phyloP scores from a whole-genome alignment of 2,888 invertebrate species.

The Scelioninae gen. 2 region DNA sequence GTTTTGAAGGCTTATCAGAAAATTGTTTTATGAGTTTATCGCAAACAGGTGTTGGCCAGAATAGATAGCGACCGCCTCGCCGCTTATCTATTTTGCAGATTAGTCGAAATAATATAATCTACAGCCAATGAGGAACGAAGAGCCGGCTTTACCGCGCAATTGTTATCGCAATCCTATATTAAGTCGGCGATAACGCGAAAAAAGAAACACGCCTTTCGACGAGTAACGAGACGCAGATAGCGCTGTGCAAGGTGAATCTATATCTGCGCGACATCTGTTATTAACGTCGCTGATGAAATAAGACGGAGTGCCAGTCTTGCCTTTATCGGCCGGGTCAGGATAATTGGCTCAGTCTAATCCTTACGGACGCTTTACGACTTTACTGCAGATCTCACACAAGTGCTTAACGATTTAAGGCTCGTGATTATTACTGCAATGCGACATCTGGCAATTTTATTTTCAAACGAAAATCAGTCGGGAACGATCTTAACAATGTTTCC shows the following conservation, averaged over 20 bases:
- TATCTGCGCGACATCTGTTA: constrained; percentile 58
- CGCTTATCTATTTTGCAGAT: constrained; percentile 58
- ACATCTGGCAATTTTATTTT: constrained; percentile 17
- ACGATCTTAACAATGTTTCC: no score
- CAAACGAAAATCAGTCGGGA: constrained; percentile 13
- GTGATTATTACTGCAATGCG: constrained; percentile 39
- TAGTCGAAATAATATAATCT: constrained; percentile 58
- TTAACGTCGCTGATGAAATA: constrained; percentile 54
- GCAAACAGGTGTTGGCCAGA: constrained; percentile 58
- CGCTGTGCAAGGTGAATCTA: constrained; percentile 58
- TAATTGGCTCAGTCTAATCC: constrained; percentile 60
- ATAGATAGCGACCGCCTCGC: constrained; percentile 57
- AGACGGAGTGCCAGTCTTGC: constrained; percentile 29
- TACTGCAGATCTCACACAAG: constrained; percentile 40
- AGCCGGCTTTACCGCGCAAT: constrained; percentile 46
- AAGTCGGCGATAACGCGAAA: constrained; percentile 49
- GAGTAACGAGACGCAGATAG: constrained; percentile 52
- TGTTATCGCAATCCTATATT: constrained; percentile 58
- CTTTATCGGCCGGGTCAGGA: constrained; percentile 50
- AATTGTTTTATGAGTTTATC: constrained; percentile 59
- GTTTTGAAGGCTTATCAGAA: constrained; percentile 53
- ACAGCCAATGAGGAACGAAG: constrained; percentile 54
- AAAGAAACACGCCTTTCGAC: constrained; percentile 59
- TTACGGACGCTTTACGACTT: constrained; percentile 52
- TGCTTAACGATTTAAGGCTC: constrained; percentile 40